Evolutionary conservation across 64 coral and sea anemone species (phyloP), one percentile per base, ranked within the genome.

Genomic region (Montipora capricornis): DNA sequence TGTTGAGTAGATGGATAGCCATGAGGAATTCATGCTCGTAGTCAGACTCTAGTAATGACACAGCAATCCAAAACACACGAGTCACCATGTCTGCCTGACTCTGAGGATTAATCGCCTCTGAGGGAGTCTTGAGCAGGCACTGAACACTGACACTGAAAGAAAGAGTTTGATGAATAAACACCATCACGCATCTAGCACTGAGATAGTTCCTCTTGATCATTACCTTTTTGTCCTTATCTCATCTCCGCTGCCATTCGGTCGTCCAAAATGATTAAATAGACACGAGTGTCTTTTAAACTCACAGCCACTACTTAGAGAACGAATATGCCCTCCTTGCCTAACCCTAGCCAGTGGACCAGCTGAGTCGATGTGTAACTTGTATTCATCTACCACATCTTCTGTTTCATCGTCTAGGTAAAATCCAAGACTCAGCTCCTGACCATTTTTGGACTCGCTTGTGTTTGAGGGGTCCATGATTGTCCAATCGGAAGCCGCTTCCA

Each of bases 51-150:
- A 99, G 80, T 46, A 99, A 68, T 10, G 98, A 99, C 13, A 99
- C 98, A 81, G 98, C 93, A 68, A 99, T 94, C 98, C 98, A 99
- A 87, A 99, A 99, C 62, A 99, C 94, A 71, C 98, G 92, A 6
- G 98, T 96, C 14, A 96, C 61, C 91, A 99, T 96, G 77, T 99
- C 95, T 69, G 95, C 96, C 83, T 92, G 92, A 80, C 87, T 94
- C 49, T 96, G 92, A 12, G 94, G 84, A 69, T 89, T 99, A 20
- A 92, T 52, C 26, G 82, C 85, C 19, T 99, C 98, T 12, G 80
- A 89, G 1, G 95, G 75, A 6, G 94, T 85, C 87, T 93, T 95
- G 2, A 99, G 53, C 6, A 57, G 95, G 10, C 95, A 99, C 58
- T 99, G 98, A 19, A 99, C 78, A 81, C 98, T 99, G 15, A 90